phyloP scores from a whole-genome alignment of 2,797 vertebrate genomes.

The Brachymystax lenok region DNA sequence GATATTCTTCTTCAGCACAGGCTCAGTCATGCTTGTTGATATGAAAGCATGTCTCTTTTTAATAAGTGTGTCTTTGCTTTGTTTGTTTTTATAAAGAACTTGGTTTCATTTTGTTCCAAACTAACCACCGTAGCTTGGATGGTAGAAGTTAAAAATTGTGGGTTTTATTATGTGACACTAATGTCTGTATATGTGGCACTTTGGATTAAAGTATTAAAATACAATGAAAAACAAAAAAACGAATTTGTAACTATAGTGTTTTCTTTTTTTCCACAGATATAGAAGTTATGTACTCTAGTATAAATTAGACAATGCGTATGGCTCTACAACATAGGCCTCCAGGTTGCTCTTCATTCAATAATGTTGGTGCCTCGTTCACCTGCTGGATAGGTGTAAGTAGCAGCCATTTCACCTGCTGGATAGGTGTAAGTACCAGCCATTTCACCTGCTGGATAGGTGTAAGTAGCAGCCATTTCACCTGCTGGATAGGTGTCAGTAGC shows the following conservation, averaged over 20 bases:
- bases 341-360: too few species aligned
- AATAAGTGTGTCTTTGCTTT: constrained; percentile 45
- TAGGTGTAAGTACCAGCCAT: too few species aligned
- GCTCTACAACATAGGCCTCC: too few species aligned
- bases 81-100: constrained; percentile 25
- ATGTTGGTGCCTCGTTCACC: too few species aligned
- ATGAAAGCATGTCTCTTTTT: constrained; percentile 64
- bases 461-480: too few species aligned
- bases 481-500: too few species aligned
- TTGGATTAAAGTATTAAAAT: constrained; percentile 76
- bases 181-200: constrained; percentile 72
- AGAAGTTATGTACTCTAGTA: background rate
- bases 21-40: constrained; percentile 33
- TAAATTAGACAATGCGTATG: too few species aligned
- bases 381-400: too few species aligned
- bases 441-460: too few species aligned
- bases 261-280: constrained; percentile 5
- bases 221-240: constrained; percentile 36
- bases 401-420: too few species aligned
- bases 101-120: constrained; percentile 42
- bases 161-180: constrained; percentile 57
- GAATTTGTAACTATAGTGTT: constrained; percentile 17
- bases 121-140: constrained; percentile 63
- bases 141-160: constrained; percentile 52
- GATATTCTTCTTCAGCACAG: constrained; percentile 61